These are phyloP conservation scores for Hucho hucho DNA, from an alignment of 2,113 vertebrate genomes.

Conservation along the genomic window DNA sequence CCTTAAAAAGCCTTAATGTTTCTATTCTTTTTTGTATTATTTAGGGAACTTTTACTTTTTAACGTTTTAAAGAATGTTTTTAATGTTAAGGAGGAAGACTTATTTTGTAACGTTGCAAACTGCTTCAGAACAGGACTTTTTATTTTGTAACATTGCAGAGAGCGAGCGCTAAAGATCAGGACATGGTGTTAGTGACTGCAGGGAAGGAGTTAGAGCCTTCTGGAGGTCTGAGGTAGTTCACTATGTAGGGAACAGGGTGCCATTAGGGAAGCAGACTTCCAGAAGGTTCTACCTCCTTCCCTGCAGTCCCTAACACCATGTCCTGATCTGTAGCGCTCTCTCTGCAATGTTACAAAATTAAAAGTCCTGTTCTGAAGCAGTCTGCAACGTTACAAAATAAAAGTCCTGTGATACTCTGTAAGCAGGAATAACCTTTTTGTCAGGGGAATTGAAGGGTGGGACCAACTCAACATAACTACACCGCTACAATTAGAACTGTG, in stretches of 20 bases:
- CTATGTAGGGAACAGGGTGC: too few species aligned
- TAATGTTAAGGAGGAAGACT: too few species aligned
- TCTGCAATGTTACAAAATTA: neutral
- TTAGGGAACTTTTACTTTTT: slow-evolving; percentile 53
- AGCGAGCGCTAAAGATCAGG: neutral
- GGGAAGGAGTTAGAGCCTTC: neutral
- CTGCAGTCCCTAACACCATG: neutral
- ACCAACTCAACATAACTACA: slow-evolving; percentile 56
- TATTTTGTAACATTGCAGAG: neutral
- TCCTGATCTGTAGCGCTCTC: neutral
- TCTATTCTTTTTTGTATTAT: slow-evolving; percentile 41
- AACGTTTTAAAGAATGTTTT: slow-evolving; percentile 34
- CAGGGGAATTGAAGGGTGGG: slow-evolving; percentile 52
- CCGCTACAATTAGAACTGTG: neutral
- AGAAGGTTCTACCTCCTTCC: neutral
- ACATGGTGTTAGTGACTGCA: neutral
- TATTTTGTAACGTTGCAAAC: slow-evolving; percentile 18
- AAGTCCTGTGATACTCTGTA: neutral
- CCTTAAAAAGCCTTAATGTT: slow-evolving; percentile 70
- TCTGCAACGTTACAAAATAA: neutral
- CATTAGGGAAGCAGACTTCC: too few species aligned
- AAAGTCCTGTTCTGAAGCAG: too few species aligned
- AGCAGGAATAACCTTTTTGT: slow-evolving; percentile 30
- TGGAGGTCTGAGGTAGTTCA: too few species aligned
- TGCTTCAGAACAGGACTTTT: slow-evolving; percentile 50